phyloP scores from a whole-genome alignment of 2,888 invertebrate genomes.

The Phytoseiulus persimilis region DNA sequence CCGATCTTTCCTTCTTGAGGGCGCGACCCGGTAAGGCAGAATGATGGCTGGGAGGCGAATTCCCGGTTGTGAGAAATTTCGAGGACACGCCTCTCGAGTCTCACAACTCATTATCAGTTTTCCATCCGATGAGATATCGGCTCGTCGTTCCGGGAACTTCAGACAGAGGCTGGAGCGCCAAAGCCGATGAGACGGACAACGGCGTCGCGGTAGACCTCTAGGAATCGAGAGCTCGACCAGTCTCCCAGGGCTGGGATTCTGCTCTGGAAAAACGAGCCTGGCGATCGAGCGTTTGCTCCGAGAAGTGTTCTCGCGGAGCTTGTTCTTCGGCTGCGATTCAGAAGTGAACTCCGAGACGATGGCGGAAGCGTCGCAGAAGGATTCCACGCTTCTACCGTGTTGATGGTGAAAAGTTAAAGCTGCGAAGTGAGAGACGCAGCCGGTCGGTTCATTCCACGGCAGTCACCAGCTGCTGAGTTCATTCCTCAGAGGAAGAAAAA shows the following conservation, averaged over 20 bases:
- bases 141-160: background rate
- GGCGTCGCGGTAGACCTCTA: background rate
- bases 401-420: background rate
- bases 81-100: background rate
- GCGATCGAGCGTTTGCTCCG: background rate
- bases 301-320: background rate
- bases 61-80: background rate
- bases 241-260: background rate
- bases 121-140: slow-evolving; percentile 5
- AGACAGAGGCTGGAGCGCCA: background rate
- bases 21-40: too few relatives aligned
- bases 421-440: background rate
- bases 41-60: background rate
- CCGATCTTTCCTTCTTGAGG: too few relatives aligned
- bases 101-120: background rate
- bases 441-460: background rate
- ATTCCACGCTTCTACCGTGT: background rate
- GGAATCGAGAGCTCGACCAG: background rate
- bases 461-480: background rate
- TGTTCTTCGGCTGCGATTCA: background rate
- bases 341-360: background rate
- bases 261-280: background rate
- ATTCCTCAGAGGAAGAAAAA: background rate
- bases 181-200: background rate
- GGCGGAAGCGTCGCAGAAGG: background rate